These are phyloP conservation scores for Zaprionus vittiger DNA, from an alignment of 1,140 invertebrate genomes.

Conservation along the genomic window DNA sequence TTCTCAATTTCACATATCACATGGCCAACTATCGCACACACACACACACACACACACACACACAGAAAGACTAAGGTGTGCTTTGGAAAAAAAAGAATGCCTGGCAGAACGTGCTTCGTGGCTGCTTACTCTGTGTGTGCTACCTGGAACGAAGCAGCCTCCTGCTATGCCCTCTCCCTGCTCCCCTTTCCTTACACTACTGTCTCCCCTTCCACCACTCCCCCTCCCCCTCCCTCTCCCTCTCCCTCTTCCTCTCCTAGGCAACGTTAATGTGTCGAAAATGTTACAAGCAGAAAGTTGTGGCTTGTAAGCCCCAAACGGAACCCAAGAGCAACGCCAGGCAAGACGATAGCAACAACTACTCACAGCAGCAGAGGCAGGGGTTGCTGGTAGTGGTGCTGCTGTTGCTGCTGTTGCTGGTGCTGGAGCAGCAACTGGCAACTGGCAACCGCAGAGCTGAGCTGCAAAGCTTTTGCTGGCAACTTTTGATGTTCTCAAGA, in stretches of 20 bases:
- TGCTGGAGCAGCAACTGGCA: conserved; percentile 2
- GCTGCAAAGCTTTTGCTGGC: conserved; percentile 38
- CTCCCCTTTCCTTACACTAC: not conserved
- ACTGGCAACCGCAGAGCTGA: conserved; percentile 13
- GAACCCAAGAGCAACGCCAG: conserved; percentile 29
- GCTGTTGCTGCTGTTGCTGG: not conserved
- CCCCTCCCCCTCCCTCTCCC: not conserved
- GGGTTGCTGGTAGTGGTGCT: not conserved
- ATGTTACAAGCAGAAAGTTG: conserved; percentile 77
- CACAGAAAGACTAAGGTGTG: conserved; percentile 21
- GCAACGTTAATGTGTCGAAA: conserved; percentile 73
- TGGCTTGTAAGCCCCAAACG: conserved; percentile 60
- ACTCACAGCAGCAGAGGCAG: conserved; percentile 18
- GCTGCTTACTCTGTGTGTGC: conserved; percentile 22
- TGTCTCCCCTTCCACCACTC: not conserved
- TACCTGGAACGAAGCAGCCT: conserved; percentile 27
- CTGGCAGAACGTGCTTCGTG: conserved; percentile 19
- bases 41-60: conserved; percentile 29
- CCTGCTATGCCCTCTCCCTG: not conserved
- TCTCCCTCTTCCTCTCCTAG: not conserved
- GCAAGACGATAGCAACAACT: conserved; percentile 17
- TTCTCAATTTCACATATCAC: conserved; percentile 81
- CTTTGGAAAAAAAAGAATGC: conserved; percentile 28
- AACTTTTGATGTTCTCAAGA: conserved; percentile 80
- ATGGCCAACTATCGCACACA: conserved; percentile 65